Evolutionary conservation across 2,113 vertebrate species (phyloP).

Genomic region (Chrysemys picta): DNA sequence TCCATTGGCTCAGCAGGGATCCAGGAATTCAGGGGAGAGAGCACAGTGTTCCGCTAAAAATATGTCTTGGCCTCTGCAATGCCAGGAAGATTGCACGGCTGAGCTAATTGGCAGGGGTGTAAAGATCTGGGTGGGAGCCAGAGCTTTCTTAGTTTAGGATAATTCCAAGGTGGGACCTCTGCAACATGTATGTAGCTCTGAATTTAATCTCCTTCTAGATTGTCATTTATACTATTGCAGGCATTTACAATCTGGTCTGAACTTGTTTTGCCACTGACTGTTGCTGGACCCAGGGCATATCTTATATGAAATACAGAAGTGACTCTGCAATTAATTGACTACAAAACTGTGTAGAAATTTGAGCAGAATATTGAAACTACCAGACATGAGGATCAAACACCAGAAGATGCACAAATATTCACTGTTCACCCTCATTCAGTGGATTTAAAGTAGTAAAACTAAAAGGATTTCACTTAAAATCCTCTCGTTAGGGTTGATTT

Average conservation of each 20-base stretch:
- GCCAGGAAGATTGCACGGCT: slow-evolving; percentile 65
- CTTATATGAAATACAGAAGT: neutral
- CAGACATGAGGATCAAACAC: neutral
- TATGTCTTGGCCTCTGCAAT: slow-evolving; percentile 51
- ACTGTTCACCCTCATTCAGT: neutral
- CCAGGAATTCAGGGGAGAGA: slow-evolving; percentile 70
- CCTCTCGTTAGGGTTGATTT: neutral
- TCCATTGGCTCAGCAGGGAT: slow-evolving; percentile 77
- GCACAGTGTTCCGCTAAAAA: slow-evolving; percentile 69
- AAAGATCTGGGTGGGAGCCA: slow-evolving; percentile 67
- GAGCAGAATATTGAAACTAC: neutral
- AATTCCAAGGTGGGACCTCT: slow-evolving; percentile 71
- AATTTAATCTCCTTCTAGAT: slow-evolving; percentile 64
- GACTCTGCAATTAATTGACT: neutral
- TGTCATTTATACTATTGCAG: slow-evolving; percentile 60
- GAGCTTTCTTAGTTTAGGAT: slow-evolving; percentile 55
- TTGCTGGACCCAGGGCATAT: slow-evolving; percentile 17
- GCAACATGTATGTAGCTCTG: slow-evolving; percentile 44
- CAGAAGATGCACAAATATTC: neutral
- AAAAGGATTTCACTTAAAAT: neutral
- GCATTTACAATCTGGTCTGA: slow-evolving; percentile 71
- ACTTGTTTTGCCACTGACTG: slow-evolving; percentile 46
- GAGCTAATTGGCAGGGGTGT: slow-evolving; percentile 67
- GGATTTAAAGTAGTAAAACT: neutral
- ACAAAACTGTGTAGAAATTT: neutral